phyloP scores from a whole-genome alignment of 2,888 invertebrate genomes.

The Helleia helle region DNA sequence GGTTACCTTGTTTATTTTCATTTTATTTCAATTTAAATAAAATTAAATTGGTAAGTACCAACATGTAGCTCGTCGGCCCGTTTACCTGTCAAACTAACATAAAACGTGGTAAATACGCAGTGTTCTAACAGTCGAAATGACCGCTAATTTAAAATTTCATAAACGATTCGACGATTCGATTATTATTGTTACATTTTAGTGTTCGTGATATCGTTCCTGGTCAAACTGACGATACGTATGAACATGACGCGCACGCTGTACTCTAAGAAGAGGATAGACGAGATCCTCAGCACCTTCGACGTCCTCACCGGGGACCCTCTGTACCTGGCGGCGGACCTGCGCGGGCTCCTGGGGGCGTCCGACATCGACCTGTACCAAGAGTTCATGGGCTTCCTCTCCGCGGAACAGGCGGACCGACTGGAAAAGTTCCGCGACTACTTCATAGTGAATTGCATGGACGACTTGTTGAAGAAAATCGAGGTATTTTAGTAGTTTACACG shows the following conservation, averaged over 20 bases:
- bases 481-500: conserved; percentile 30
- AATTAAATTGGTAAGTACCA: no score
- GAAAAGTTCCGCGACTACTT: conserved; percentile 48
- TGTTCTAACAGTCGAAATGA: no score
- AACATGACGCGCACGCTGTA: conserved; percentile 20
- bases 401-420: conserved; percentile 45
- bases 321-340: conserved; percentile 28
- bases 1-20: no score
- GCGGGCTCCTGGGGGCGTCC: conserved; percentile 27
- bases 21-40: no score
- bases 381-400: conserved; percentile 47
- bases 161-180: no score
- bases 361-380: conserved; percentile 45
- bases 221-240: conserved; percentile 33
- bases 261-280: conserved; percentile 30
- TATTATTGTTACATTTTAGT: conserved; percentile 29
- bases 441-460: conserved; percentile 32
- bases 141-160: no score
- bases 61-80: no score
- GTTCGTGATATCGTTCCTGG: conserved; percentile 36
- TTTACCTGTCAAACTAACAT: no score
- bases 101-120: no score
- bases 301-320: conserved; percentile 28
- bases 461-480: conserved; percentile 40
- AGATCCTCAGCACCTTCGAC: conserved; percentile 34